Evolutionary conservation across 1,140 invertebrate genomes (phyloP).

Genomic region (Bombus huntii): DNA sequence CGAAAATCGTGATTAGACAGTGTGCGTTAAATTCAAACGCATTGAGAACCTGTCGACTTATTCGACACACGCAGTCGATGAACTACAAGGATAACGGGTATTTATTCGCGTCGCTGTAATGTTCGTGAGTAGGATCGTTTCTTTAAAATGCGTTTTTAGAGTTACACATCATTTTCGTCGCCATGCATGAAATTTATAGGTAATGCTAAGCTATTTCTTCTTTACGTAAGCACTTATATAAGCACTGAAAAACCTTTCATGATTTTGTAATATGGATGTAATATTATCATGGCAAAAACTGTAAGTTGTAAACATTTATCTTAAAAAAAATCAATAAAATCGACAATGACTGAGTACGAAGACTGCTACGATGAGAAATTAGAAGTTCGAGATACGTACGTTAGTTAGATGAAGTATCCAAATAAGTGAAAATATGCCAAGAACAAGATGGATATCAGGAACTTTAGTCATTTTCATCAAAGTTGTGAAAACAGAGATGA

Average conservation of each 20-base stretch:
- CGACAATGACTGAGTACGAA: too few relatives aligned
- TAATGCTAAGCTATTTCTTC: conserved; percentile 99
- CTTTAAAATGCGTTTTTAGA: conserved; percentile 84
- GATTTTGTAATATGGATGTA: conserved; percentile 97
- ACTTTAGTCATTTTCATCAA: too few relatives aligned
- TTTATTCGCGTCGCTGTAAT: conserved; percentile 92
- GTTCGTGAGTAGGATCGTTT: conserved; percentile 98
- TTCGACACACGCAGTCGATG: conserved; percentile 99
- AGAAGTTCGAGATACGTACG: fast-evolving
- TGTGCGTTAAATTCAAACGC: conserved; percentile 99
- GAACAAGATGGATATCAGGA: too few relatives aligned
- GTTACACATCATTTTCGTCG: conserved; percentile 69
- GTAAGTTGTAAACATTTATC: conserved; percentile 86
- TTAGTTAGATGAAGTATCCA: too few relatives aligned
- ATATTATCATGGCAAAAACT: conserved; percentile 94
- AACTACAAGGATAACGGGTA: conserved; percentile 99
- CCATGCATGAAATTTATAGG: conserved; percentile 98
- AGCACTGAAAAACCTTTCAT: conserved; percentile 97
- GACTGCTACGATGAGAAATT: too few relatives aligned
- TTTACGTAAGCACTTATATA: conserved; percentile 86
- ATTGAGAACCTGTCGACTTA: conserved; percentile 95
- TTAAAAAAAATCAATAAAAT: too few relatives aligned
- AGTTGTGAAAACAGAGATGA: too few relatives aligned
- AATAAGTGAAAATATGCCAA: too few relatives aligned
- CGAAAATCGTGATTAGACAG: conserved; percentile 86